phyloP scores from a whole-genome alignment of 2,113 vertebrate genomes.

The Chloebia gouldiae region DNA sequence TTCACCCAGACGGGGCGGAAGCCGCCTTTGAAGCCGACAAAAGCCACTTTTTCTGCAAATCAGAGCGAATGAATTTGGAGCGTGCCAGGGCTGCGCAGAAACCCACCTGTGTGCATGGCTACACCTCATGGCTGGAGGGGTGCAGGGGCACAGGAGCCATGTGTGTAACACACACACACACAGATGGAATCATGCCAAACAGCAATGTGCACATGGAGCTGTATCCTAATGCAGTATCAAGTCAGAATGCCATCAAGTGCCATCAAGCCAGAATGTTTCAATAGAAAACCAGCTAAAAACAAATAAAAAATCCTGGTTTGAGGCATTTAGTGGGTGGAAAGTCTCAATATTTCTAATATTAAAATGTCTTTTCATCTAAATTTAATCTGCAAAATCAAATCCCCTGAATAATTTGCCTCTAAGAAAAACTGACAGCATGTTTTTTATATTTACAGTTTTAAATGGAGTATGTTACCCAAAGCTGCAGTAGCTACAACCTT shows the following conservation, averaged over 20 bases:
- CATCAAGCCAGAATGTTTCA: background rate
- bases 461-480: background rate
- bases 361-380: background rate
- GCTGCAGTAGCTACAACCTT: background rate
- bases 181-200: background rate
- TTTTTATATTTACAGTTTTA: background rate
- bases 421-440: background rate
- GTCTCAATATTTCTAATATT: background rate
- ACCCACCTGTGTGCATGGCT: background rate
- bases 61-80: background rate
- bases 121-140: rapidly evolving
- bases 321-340: background rate
- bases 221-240: background rate
- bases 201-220: background rate
- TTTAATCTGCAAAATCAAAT: background rate
- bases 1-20: slow-evolving; percentile 84
- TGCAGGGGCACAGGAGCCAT: background rate
- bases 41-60: slow-evolving; percentile 80
- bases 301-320: background rate
- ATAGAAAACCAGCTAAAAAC: background rate
- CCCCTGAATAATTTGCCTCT: background rate
- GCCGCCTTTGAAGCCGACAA: slow-evolving; percentile 84
- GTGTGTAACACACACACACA: no score
- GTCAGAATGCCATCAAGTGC: background rate
- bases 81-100: background rate